A percentile compares a stretch with the other conserved stretches of the same genome.
These are phyloP conservation scores for Napeogenes sylphis DNA, from an alignment of 2,888 invertebrate species.

Conservation along the genomic window DNA sequence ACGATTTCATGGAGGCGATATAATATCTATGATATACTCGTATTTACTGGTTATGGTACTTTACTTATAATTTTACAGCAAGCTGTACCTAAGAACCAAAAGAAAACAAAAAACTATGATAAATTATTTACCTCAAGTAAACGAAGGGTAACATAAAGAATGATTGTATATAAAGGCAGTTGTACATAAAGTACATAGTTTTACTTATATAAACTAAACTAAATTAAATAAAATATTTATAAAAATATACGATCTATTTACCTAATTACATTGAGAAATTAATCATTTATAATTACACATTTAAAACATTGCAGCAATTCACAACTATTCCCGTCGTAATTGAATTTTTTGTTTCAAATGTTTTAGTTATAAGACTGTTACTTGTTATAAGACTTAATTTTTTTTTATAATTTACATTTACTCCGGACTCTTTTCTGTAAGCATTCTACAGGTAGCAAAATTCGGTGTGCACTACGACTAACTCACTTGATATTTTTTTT, in stretches of 20 bases:
- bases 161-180: conserved; percentile 54
- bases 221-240: conserved; percentile 17
- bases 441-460: conserved; percentile 63
- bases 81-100: too few species aligned
- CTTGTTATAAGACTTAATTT: too few species aligned
- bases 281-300: conserved; percentile 19
- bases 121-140: conserved; percentile 8
- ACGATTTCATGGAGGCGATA: conserved; percentile 44
- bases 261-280: conserved; percentile 30
- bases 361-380: conserved; percentile 17
- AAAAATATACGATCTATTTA: conserved; percentile 29
- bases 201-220: conserved; percentile 28
- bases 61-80: too few species aligned
- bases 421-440: conserved; percentile 50
- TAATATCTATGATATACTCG: background rate
- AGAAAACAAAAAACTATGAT: conserved; percentile 4
- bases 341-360: conserved; percentile 18
- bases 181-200: conserved; percentile 62
- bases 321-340: conserved; percentile 26
- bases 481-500: conserved; percentile 27
- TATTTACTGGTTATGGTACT: background rate
- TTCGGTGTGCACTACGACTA: conserved; percentile 44
- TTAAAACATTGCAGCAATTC: conserved; percentile 26
- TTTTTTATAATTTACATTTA: conserved; percentile 29
- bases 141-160: conserved; percentile 29